Conservation (phyloP, 2,113 vertebrate genomes). For the Dicaeum eximium region DNA sequence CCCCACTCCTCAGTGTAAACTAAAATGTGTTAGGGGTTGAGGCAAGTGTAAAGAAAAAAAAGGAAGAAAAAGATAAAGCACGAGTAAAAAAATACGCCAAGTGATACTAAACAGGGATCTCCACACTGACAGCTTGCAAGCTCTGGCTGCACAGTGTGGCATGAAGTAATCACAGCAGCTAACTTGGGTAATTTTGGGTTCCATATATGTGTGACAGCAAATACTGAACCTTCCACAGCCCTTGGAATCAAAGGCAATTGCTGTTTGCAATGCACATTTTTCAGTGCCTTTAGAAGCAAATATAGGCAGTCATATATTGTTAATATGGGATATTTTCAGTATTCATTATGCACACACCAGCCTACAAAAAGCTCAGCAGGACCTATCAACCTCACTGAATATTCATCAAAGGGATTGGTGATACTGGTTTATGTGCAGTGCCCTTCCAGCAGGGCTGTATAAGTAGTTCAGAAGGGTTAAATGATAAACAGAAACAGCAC, state of each 20-base stretch:
- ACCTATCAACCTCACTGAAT: not conserved
- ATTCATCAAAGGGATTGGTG: not conserved
- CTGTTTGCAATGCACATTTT: not conserved
- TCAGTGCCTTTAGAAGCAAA: not conserved
- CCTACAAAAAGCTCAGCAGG: not conserved
- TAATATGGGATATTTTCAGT: not conserved
- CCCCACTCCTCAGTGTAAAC: not conserved
- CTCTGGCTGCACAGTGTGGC: not conserved
- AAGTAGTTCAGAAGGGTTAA: not conserved
- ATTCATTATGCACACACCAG: not conserved
- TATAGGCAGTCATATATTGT: too few relatives aligned
- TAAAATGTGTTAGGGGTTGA: not conserved
- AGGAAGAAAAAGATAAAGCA: not conserved
- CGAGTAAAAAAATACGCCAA: not conserved
- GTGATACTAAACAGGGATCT: not conserved
- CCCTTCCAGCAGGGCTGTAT: not conserved
- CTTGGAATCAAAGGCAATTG: not conserved
- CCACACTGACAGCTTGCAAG: not conserved
- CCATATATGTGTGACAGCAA: not conserved
- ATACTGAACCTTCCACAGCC: not conserved
- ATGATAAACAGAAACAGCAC: not conserved
- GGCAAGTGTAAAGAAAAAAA: not conserved
- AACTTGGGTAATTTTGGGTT: accelerated
- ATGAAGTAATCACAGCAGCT: not conserved
- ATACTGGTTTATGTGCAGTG: not conserved